phyloP scores from a whole-genome alignment of 2,113 vertebrate species.

The Telmatochromis sp. region DNA sequence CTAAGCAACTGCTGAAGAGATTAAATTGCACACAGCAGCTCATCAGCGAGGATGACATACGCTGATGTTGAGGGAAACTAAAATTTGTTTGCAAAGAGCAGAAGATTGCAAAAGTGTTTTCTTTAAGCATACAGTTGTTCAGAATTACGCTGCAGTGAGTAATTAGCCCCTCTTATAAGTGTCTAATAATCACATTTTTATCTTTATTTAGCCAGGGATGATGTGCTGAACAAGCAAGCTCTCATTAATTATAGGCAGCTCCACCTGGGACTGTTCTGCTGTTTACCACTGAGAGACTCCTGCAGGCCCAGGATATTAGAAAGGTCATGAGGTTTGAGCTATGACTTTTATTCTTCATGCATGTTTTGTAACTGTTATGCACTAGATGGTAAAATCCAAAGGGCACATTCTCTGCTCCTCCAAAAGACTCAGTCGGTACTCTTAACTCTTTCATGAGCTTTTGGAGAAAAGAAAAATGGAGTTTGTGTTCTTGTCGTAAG shows the following conservation, averaged over 20 bases:
- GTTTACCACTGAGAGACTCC: neutral
- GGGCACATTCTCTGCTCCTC: neutral
- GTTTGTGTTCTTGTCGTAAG: neutral
- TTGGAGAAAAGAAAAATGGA: neutral
- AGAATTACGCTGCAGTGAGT: neutral
- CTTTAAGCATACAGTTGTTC: neutral
- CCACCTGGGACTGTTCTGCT: neutral
- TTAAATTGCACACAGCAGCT: neutral
- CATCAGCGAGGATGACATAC: neutral
- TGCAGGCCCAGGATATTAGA: neutral
- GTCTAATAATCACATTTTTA: constrained; percentile 21
- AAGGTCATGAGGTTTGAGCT: neutral
- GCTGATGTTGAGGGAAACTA: neutral
- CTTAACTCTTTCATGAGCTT: neutral
- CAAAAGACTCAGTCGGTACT: neutral
- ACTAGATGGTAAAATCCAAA: neutral
- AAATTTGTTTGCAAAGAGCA: neutral
- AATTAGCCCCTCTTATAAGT: neutral
- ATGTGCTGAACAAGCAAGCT: neutral
- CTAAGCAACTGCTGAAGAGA: constrained; percentile 5
- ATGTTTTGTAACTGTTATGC: neutral
- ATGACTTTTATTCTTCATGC: neutral
- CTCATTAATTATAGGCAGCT: neutral
- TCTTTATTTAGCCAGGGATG: constrained; percentile 7
- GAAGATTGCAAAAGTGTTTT: neutral